Conservation (phyloP, 2,888 invertebrate genomes). For the Deladenus siricidicola region DNA sequence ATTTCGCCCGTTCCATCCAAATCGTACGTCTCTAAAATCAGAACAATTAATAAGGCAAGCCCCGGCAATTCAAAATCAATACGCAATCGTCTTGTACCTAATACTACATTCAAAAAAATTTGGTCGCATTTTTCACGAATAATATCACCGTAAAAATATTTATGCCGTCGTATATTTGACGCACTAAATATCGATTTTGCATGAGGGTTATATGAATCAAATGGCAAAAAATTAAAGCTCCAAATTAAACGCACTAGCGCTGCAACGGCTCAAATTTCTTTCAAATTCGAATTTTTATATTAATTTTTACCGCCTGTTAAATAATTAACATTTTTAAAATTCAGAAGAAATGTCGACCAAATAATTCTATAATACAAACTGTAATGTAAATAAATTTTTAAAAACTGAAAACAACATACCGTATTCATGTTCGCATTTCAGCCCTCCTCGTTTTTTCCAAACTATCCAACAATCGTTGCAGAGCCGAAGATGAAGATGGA, state of each 20-base stretch:
- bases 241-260: background rate
- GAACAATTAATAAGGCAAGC: background rate
- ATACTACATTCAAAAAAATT: too few species aligned
- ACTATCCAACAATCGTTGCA: slow-evolving; percentile 91
- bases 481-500: slow-evolving; percentile 81
- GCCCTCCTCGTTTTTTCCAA: slow-evolving; percentile 96
- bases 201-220: too few species aligned
- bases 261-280: too few species aligned
- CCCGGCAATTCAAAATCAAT: background rate
- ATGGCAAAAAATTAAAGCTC: too few species aligned
- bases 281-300: too few species aligned
- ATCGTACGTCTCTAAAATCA: slow-evolving; percentile 27
- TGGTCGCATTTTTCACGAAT: too few species aligned
- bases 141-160: too few species aligned
- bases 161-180: too few species aligned
- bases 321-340: too few species aligned
- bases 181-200: too few species aligned
- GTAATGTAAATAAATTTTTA: background rate
- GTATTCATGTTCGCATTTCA: slow-evolving; percentile 61
- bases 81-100: background rate
- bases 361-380: background rate
- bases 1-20: slow-evolving; percentile 28
- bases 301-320: too few species aligned
- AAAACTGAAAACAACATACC: slow-evolving; percentile 9
- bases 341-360: too few species aligned